Evolutionary conservation across 2,888 invertebrate species (phyloP).

Genomic region (Antheraea yamamai): DNA sequence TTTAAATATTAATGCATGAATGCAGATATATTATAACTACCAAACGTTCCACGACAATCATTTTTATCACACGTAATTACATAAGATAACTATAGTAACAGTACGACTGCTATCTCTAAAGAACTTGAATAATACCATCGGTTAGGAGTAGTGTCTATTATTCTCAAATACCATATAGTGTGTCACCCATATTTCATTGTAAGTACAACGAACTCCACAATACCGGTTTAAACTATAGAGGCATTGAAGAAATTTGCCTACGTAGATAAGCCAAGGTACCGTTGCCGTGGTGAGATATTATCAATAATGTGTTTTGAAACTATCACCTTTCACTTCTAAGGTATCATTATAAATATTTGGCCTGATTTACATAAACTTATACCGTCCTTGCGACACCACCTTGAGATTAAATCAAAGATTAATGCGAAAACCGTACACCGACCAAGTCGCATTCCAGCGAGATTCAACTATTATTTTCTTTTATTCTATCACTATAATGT

Average conservation of each 20-base stretch:
- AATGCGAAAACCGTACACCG: too few relatives aligned
- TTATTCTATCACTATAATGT: too few relatives aligned
- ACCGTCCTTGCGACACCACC: too few relatives aligned
- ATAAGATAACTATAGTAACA: not conserved
- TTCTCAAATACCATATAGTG: not conserved
- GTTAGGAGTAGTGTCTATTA: not conserved
- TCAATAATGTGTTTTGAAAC: not conserved
- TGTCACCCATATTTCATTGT: not conserved
- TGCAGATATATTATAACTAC: not conserved
- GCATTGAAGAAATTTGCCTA: not conserved
- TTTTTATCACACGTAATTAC: not conserved
- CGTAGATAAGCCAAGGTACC: not conserved
- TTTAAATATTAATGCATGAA: too few relatives aligned
- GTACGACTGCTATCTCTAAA: not conserved
- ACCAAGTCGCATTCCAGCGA: too few relatives aligned
- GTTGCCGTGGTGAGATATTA: not conserved
- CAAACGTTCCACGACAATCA: not conserved
- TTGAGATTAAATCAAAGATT: too few relatives aligned
- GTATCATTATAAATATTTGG: not conserved
- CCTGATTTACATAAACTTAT: too few relatives aligned
- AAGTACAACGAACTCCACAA: constrained; percentile 1
- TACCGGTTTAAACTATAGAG: not conserved
- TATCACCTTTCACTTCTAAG: not conserved
- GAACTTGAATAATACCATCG: not conserved
- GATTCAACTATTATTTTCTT: too few relatives aligned